A percentile compares a stretch with the other conserved stretches of the same genome.
These are phyloP conservation scores for Theocolax elegans DNA, from an alignment of 1,140 invertebrate genomes.

Conservation along the genomic window DNA sequence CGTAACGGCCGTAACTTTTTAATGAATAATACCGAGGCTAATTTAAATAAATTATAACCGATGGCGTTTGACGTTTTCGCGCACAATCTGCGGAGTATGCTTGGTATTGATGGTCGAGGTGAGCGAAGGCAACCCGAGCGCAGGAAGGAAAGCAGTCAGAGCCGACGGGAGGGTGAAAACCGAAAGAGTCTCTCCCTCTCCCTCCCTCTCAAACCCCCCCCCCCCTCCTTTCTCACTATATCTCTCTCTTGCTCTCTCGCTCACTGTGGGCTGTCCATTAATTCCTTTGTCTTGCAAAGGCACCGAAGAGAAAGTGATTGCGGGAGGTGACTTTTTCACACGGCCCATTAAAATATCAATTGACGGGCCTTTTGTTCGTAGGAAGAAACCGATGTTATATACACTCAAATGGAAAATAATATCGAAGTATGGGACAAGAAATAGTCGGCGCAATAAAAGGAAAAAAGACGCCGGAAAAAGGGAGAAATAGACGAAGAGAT, in stretches of 20 bases:
- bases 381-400: too few relatives aligned
- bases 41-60: slow-evolving; percentile 63
- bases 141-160: slow-evolving; percentile 49
- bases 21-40: slow-evolving; percentile 60
- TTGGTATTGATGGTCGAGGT: slow-evolving; percentile 34
- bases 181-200: too few relatives aligned
- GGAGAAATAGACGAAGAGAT: slow-evolving; percentile 25
- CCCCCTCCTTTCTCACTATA: too few relatives aligned
- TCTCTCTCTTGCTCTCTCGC: too few relatives aligned
- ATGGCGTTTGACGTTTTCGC: slow-evolving; percentile 55
- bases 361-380: slow-evolving; percentile 47
- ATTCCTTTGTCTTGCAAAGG: slow-evolving; percentile 62
- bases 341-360: slow-evolving; percentile 66
- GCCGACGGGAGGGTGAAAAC: slow-evolving; percentile 32
- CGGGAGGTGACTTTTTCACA: slow-evolving; percentile 51
- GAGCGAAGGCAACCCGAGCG: background rate
- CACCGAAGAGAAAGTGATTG: slow-evolving; percentile 45
- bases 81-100: slow-evolving; percentile 5
- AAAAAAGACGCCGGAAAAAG: background rate
- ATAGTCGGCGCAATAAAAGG: background rate
- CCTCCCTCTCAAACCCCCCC: too few relatives aligned
- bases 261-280: too few relatives aligned
- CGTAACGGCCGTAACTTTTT: slow-evolving; percentile 55
- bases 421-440: background rate
- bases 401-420: slow-evolving; percentile 36